Evolutionary conservation across 2,888 invertebrate genomes (phyloP), one percentile per base, ranked within the genome.

Genomic region (Limnephilus lunatus): DNA sequence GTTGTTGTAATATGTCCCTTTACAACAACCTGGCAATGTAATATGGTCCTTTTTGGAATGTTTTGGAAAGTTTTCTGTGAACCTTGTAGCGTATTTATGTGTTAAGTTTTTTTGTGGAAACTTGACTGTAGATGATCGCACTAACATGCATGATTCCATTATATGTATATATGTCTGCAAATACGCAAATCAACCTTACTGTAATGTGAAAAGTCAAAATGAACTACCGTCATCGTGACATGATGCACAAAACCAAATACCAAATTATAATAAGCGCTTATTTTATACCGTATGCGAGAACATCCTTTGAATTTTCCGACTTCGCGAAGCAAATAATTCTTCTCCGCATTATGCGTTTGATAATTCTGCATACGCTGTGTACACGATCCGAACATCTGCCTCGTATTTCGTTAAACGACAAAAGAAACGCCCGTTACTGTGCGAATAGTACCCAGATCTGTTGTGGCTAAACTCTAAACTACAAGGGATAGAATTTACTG

Each of bases 341-440:
- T 35, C 32, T 32, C 12, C 35, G 35, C 35, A 68, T 35, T 83
- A 39, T n/a, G 83, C 35, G 83, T 35, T 83, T 39, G 83, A 39
- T 83, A 83, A 83, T 83, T 32, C 83, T 25, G 83, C 35, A 32
- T 19, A 32, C 35, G 15, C 53, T 4, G 19, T 53, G 25, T 19
- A 68, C 68, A 68, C n/a, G n/a, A 68, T 68, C 83, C 35, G 12
- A 32, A 83, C 83, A 83, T 83, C 83, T 83, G 83, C 83, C 83
- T n/a, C 83, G 83, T 83, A 83, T 83, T 83, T 83, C 83, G 83
- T 35, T 83, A 32, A 83, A 83, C 39, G 83, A 83, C 83, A 83
- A 83, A 83, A 83, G 83, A 83, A 83, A 83, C 35, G 83, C 25
- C 83, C 39, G 83, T 83, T 83, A 83, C 83, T 35, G 83, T 12